phyloP scores from a whole-genome alignment of 2,113 vertebrate species.

The Phyllostomus hastatus region DNA sequence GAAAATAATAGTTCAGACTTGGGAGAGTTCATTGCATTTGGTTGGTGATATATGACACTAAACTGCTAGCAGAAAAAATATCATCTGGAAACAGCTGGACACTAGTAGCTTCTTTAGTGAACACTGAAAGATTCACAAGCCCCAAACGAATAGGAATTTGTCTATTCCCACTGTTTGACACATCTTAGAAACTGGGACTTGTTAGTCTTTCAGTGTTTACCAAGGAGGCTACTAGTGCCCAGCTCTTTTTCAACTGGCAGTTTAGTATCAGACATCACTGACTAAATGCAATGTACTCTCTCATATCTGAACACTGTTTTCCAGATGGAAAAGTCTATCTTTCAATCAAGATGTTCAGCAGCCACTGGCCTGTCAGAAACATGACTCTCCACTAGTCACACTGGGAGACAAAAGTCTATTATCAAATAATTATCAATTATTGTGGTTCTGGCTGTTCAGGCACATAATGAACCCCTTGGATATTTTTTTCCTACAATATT shows the following conservation, averaged over 20 bases:
- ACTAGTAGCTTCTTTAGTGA: not conserved
- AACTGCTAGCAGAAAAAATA: not conserved
- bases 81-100: not conserved
- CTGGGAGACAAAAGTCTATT: not conserved
- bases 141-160: not conserved
- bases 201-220: not conserved
- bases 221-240: not conserved
- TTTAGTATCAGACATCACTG: not conserved
- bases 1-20: not conserved
- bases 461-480: not conserved
- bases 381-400: not conserved
- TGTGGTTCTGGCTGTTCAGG: not conserved
- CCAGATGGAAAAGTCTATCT: conserved; percentile 36
- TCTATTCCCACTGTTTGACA: not conserved
- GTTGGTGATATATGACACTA: not conserved
- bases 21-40: not conserved
- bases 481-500: conserved; percentile 39
- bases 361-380: not conserved
- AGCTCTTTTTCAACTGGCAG: not conserved
- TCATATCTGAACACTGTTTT: not conserved
- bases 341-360: conserved; percentile 7
- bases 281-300: conserved; percentile 33
- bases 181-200: not conserved
- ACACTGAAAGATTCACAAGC: not conserved
- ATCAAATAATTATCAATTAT: conserved; percentile 66